Evolutionary conservation across 2,888 invertebrate genomes (phyloP), one percentile per base, ranked within the genome.

Genomic region (Idaea aversata): DNA sequence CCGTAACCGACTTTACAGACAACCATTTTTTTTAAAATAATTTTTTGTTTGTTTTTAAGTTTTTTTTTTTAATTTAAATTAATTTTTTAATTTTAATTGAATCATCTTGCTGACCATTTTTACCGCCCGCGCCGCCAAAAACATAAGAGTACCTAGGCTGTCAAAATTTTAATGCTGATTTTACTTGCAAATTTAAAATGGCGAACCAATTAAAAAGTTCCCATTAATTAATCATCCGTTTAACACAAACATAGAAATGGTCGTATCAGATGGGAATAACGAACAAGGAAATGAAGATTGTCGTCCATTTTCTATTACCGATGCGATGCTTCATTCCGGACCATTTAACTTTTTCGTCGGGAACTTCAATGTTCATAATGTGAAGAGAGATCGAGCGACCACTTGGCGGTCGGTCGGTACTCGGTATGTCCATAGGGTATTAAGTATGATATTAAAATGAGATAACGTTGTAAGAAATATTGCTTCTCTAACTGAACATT

Each of bases 251-350:
- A 67, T 70, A 72, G 73, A 69, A 69, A 73, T 71, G 64, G 67
- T 59, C 73, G 76, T 75, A 77, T 81, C 77, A 78, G 76, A 81
- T 80, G 71, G 75, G 79, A 83, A 82, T 80, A 83, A 81, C 80
- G 81, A 78, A 82, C 81, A 78, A 82, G 84, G 87, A 88, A 88
- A 88, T 88, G 85, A 88, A 82, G 81, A 85, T 82, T 85, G 86
- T 87, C 87, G 81, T 85, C 85, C 86, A 86, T 88, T 88, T 86
- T 87, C 86, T 87, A 87, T 88, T 87, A 87, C 84, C 83, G 80
- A 47, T 83, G 83, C 25, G 25, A 81, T 83, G 83, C 82, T 86
- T 86, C 82, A 83, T 89, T 88, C 88, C 88, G 74, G 78, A 74
- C 87, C 88, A 88, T 89, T 89, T 85, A 88, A 88, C 88, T 86